Evolutionary conservation across 1,140 invertebrate genomes (phyloP), one percentile per base, ranked within the genome.

Genomic region (Brachionus rubens): DNA sequence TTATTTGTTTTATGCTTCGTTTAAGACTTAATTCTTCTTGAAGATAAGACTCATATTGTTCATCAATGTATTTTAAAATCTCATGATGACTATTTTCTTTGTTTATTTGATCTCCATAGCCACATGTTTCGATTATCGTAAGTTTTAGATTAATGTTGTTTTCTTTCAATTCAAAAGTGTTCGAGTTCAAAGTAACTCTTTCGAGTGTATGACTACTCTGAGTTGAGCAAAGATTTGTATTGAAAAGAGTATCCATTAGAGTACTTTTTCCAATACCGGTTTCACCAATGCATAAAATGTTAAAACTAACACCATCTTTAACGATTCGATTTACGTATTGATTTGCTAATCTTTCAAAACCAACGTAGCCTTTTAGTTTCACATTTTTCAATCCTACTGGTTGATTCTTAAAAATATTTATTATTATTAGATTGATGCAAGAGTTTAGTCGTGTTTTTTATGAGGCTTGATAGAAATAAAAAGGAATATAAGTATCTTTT

Each of bases 61-160:
- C 89, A 86, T 99, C 96, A 78, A 99, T 98, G 81, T 98, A 99
- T 82, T 99, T 94, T 12, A 99, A 94, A 54, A 99, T 93, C 0
- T 95, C 90, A 83, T 97, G 95, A 83, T 94, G 98, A 81, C 94
- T 86, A 81, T 99, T 95, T 80, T 97, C 93, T 85, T 99, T 99
- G 84, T 99, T 97, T 59, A 99, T 95, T 86, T 99, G 96, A 86
- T 99, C 96, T 21, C 96, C 96, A 85, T 98, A 99, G 1, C 96
- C 97, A 59, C 97, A 92, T 0, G 95, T 98, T 81, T 99, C 97
- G 43, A 97, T 94, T 79, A 99, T 91, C 0, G 94, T 97, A 76
- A 99, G 85, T 88, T 98, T 98, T 14, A 99, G 86, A 78, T 92
- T 88, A 12, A 99, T 96, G 85, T 92, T 96, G 81, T 92, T 95